Base-by-base conservation (phyloP, 2,888 invertebrate genomes). In the Pammene fasciana region DNA sequence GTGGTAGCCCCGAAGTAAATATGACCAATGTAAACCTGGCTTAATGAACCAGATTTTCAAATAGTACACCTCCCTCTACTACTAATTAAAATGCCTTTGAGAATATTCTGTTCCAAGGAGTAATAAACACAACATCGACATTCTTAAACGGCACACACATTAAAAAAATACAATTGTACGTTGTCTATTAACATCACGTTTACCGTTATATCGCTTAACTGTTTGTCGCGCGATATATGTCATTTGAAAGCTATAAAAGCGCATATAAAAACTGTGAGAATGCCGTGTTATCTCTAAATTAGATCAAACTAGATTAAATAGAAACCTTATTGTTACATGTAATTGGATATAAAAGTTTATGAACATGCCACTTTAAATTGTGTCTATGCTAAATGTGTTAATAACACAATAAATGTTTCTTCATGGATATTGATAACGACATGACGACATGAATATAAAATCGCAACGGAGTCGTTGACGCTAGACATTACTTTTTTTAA, bases 311-410 rank as follows among this genome's bases (percentile, higher is more conserved):
- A 61, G 72, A 71, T 68, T 59, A 77, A 50, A 77, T 75, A 36
- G 61, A 78, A 80, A 80, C 77, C 76, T 75, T 60, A 70, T 66
- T 70, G 73, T 71, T 65, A 59, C 59, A 73, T 67, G 14, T 36
- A 10, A 41, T 18, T 18, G 10, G 18, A 16, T 50, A 50, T n/a
- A 46, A 46, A 46, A 46, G 2, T 9, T 7, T 2, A 26, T 8
- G 8, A n/a, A 14, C 16, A 7, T 46, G 9, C 16, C 16, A 8
- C 26, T 16, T 48, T 48, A 48, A 9, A 52, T 16, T 26, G 52
- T 26, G 52, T 26, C 13, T 52, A 26, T 26, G 52, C 13, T 52
- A 26, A 52, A 52, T 14, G 52, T 13, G 18, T 52, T 52, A 26
- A 26, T 52, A 48, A 26, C 52, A 26, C 52, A 52, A 52, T 26